Percentiles rank a stretch among this genome's conserved stretches.
Conservation (phyloP, 37 sponge, comb jelly and placozoan genomes). For the Chondrilla cf. caribensis region DNA sequence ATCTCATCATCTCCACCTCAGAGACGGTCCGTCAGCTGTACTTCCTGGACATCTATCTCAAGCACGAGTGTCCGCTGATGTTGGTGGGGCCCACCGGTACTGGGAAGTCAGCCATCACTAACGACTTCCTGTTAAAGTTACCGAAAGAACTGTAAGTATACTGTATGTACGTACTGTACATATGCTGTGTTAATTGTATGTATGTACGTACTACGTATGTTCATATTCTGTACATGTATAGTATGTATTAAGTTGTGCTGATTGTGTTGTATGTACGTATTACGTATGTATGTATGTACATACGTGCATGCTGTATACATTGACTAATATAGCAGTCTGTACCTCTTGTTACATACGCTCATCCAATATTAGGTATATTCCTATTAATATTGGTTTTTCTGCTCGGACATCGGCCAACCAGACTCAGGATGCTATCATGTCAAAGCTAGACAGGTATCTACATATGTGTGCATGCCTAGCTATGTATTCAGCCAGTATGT, state of each 20-base stretch:
- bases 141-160: conserved; percentile 74
- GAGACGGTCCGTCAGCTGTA: conserved; percentile 91
- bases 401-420: conserved; percentile 93
- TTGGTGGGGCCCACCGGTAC: conserved; percentile 98
- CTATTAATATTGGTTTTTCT: conserved; percentile 95
- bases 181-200: too few relatives aligned
- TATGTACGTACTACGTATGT: conserved; percentile 8
- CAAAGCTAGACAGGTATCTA: conserved; percentile 88
- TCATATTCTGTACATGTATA: not conserved
- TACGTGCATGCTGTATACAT: too few relatives aligned
- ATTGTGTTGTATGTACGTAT: not conserved
- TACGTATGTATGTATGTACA: too few relatives aligned
- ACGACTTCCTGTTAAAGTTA: conserved; percentile 83
- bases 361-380: conserved; percentile 86
- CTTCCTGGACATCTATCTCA: conserved; percentile 73
- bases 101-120: conserved; percentile 98
- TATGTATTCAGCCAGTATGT: too few relatives aligned
- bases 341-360: not conserved
- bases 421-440: conserved; percentile 95
- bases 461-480: not conserved
- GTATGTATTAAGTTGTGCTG: not conserved
- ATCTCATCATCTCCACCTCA: conserved; percentile 93
- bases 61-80: conserved; percentile 77
- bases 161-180: not conserved
- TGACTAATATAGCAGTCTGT: too few relatives aligned